A percentile compares a stretch with the other conserved stretches of the same genome.
phyloP scores from a whole-genome alignment of 2,113 vertebrate species.

The Crocuta crocuta region DNA sequence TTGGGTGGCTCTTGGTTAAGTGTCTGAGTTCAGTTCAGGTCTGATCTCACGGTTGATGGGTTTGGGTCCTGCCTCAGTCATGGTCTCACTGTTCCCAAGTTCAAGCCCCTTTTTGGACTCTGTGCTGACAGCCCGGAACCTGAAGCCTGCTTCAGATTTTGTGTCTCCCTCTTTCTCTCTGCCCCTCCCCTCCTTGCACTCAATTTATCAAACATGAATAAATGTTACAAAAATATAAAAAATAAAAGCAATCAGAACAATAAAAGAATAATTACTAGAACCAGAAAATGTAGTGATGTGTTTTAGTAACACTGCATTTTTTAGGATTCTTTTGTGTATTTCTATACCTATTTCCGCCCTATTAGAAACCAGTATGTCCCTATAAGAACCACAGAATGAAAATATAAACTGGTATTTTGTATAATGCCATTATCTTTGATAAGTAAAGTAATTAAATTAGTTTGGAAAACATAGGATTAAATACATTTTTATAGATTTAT shows the following conservation, averaged over 20 bases:
- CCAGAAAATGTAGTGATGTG: not conserved
- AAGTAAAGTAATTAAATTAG: not conserved
- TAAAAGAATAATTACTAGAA: slow-evolving; percentile 33
- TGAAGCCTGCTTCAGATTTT: too few relatives aligned
- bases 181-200: too few relatives aligned
- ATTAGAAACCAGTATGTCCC: not conserved
- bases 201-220: too few relatives aligned
- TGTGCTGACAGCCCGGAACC: too few relatives aligned
- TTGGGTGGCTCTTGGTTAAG: too few relatives aligned
- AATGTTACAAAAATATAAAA: too few relatives aligned
- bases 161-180: too few relatives aligned
- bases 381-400: not conserved
- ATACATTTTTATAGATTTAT: not conserved
- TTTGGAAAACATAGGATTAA: not conserved
- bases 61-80: too few relatives aligned
- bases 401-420: not conserved
- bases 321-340: not conserved
- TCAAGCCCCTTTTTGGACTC: too few relatives aligned
- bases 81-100: too few relatives aligned
- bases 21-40: too few relatives aligned
- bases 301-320: not conserved
- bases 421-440: not conserved
- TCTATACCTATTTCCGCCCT: not conserved
- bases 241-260: slow-evolving; percentile 58
- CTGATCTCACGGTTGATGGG: too few relatives aligned